phyloP scores from a whole-genome alignment of 2,888 invertebrate species.

The Drosophila anomelani region DNA sequence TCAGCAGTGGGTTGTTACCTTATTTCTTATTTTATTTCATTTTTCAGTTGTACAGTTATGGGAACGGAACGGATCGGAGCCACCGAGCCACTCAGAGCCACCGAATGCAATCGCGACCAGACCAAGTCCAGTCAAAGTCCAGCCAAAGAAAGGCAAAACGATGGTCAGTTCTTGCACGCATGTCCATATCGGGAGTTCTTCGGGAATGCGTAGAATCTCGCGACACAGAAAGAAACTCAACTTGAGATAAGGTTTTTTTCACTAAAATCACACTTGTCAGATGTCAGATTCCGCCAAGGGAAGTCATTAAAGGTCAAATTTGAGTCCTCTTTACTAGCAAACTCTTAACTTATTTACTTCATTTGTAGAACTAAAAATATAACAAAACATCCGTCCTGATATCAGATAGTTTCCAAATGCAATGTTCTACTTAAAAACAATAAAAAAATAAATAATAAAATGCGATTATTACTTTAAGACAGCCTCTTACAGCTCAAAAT shows the following conservation, averaged over 20 bases:
- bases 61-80: slow-evolving; percentile 22
- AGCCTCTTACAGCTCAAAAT: neutral
- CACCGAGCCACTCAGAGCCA: slow-evolving; percentile 1
- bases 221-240: slow-evolving; percentile 7
- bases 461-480: neutral
- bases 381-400: neutral
- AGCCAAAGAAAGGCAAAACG: slow-evolving; percentile 30
- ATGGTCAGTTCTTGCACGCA: slow-evolving; percentile 45
- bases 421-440: neutral
- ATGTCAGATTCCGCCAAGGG: neutral
- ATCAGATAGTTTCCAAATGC: neutral
- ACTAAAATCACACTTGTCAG: neutral
- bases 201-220: slow-evolving; percentile 38
- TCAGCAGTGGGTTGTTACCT: slow-evolving; percentile 33
- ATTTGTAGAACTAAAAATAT: neutral
- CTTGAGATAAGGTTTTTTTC: neutral
- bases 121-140: slow-evolving; percentile 15
- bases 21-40: slow-evolving; percentile 21
- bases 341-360: too few relatives aligned
- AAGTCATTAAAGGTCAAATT: neutral
- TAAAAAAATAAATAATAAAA: neutral
- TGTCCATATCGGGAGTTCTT: slow-evolving; percentile 45
- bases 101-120: slow-evolving; percentile 26
- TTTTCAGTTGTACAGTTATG: slow-evolving; percentile 38
- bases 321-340: neutral